phyloP scores from a whole-genome alignment of 2,113 vertebrate species.

The Lutjanus erythropterus region DNA sequence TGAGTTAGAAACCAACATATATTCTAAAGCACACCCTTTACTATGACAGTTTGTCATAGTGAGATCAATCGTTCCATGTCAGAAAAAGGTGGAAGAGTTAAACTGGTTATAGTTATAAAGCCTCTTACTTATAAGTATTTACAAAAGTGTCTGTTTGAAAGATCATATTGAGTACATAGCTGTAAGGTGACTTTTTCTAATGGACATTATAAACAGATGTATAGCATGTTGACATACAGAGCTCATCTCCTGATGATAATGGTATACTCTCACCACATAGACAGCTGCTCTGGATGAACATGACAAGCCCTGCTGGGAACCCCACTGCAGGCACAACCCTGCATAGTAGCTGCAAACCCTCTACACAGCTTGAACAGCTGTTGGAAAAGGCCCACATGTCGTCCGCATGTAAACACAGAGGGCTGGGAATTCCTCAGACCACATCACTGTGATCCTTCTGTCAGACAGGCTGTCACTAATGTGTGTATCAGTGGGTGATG shows the following conservation, averaged over 20 bases:
- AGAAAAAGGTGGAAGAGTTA: too few species aligned
- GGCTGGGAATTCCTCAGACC: conserved; percentile 12
- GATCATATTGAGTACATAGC: too few species aligned
- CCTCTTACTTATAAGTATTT: too few species aligned
- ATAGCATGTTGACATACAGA: too few species aligned
- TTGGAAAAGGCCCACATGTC: conserved; percentile 22
- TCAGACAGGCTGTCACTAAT: conserved; percentile 29
- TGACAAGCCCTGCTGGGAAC: neutral
- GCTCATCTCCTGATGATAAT: neutral
- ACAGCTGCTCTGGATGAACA: conserved; percentile 29
- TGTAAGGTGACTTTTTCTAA: too few species aligned
- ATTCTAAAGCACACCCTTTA: too few species aligned
- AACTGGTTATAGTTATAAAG: too few species aligned
- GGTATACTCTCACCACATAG: neutral
- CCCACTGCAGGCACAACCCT: neutral
- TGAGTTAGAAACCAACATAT: too few species aligned
- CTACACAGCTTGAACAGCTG: conserved; percentile 40
- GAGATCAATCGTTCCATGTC: too few species aligned
- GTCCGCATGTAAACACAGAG: conserved; percentile 42
- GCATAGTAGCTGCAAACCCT: neutral
- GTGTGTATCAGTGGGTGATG: neutral
- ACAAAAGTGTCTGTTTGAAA: too few species aligned
- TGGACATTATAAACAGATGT: neutral
- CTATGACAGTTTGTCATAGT: too few species aligned
- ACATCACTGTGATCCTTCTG: conserved; percentile 5